phyloP scores from a whole-genome alignment of 1,140 invertebrate genomes.

The Leptonema lineaticorne region DNA sequence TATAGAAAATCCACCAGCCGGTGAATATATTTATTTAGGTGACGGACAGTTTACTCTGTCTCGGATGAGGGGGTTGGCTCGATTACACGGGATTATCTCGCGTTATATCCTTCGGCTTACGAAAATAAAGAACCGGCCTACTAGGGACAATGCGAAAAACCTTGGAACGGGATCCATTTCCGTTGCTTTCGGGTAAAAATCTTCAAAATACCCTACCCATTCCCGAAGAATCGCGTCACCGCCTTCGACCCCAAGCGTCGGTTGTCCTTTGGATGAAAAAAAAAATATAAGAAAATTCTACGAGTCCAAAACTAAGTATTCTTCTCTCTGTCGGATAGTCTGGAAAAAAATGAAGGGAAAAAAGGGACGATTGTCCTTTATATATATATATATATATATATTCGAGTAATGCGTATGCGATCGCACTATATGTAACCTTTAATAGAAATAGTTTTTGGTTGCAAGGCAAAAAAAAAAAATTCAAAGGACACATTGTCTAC shows the following conservation, averaged over 20 bases:
- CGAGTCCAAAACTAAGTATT: no score
- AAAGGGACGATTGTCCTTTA: no score
- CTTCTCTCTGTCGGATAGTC: no score
- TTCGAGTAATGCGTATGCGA: no score
- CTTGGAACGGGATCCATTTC: not conserved
- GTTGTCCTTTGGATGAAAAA: no score
- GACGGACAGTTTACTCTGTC: conserved; percentile 19
- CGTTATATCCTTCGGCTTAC: conserved; percentile 14
- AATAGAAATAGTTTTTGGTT: no score
- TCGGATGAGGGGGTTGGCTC: conserved; percentile 4
- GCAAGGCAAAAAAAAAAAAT: no score
- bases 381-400: no score
- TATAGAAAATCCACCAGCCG: conserved; percentile 10
- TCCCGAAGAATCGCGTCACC: not conserved
- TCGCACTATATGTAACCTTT: no score
- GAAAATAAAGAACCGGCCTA: conserved; percentile 14
- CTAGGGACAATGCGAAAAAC: conserved; percentile 14
- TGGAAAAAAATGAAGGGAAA: no score
- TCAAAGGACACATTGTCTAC: no score
- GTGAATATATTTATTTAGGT: conserved; percentile 27
- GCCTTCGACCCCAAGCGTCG: not conserved
- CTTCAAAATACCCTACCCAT: not conserved
- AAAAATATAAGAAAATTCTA: no score
- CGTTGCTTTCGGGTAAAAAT: conserved; percentile 9
- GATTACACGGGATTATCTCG: conserved; percentile 27